Percentiles rank a stretch among this genome's conserved stretches.
These are phyloP conservation scores for Elysia chlorotica DNA, from an alignment of 1,140 invertebrate species.

Conservation along the genomic window DNA sequence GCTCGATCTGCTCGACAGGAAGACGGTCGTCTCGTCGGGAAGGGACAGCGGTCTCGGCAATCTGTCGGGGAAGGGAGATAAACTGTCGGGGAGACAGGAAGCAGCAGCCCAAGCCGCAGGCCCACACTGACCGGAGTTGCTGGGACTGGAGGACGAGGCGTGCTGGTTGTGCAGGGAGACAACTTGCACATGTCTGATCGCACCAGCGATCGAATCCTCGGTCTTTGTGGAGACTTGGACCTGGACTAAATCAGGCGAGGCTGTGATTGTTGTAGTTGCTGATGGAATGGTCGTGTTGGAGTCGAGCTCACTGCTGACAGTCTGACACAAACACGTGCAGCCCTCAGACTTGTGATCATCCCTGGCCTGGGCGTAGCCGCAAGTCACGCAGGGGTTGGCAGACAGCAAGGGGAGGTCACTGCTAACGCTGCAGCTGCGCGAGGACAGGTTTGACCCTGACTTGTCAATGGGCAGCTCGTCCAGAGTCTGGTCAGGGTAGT, in stretches of 20 bases:
- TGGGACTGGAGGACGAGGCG: background rate
- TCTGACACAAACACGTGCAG: too few species aligned
- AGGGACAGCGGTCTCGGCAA: too few species aligned
- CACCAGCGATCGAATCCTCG: background rate
- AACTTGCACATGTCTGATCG: background rate
- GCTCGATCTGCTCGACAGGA: background rate
- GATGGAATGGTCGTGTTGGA: background rate
- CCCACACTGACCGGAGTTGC: background rate
- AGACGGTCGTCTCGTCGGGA: background rate
- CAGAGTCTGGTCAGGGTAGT: too few species aligned
- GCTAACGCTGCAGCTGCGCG: slow-evolving; percentile 6
- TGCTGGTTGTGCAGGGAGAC: background rate
- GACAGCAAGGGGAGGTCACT: slow-evolving; percentile 5
- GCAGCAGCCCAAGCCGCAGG: too few species aligned
- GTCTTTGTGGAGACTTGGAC: background rate
- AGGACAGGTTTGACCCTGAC: background rate
- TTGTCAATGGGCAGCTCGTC: background rate
- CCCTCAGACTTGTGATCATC: background rate
- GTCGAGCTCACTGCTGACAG: background rate
- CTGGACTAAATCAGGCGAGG: background rate
- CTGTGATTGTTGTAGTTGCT: too few species aligned
- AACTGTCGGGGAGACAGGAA: too few species aligned
- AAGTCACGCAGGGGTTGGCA: background rate
- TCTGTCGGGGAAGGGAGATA: too few species aligned
- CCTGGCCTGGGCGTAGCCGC: background rate